Evolutionary conservation across 2,888 invertebrate genomes (phyloP), one percentile per base, ranked within the genome.

Genomic region (Anthrax anthrax): DNA sequence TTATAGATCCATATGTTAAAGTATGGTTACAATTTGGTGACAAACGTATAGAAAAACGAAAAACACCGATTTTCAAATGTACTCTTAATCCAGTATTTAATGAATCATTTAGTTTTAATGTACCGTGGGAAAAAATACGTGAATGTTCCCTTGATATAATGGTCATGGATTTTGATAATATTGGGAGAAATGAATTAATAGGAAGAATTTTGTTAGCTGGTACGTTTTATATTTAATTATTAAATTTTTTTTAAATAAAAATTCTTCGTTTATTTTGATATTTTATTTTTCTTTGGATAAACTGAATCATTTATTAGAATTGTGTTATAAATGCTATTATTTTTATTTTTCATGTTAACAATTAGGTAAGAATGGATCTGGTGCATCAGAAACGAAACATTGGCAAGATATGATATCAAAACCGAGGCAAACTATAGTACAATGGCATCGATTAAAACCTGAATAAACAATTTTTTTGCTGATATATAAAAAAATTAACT

Each of bases 361-460:
- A 27, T n/a, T 72, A 89, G 90, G 89, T 47, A 90, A 90, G 69
- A 90, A 88, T 61, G 89, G 89, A 13, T 92, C 91, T 45, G 95
- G 95, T 2, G 92, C 94, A 17, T 83, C 89, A 47, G 95, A 95
- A 70, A 91, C 91, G 36, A 92, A 94, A 65, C 95, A 95, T 69
- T 95, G 95, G 95, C 92, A 92, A 62, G 95, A 95, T 64, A 95
- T 95, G 95, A 91, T 95, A 57, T 89, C 91, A 51, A 95, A 95
- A 71, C 94, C 94, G 18, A 75, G 92, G 55, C 94, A 95, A 72
- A 90, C 89, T 58, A 89, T 94, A 60, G 87, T 92, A 42, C 92
- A 94, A 67, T 95, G 95, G 95, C 95, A 95, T 72, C 84, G 94
- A 67, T 77, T 95, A 63, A 95, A 95, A 69, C 89, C 90, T 23